phyloP scores from a whole-genome alignment of 1,140 invertebrate genomes.

The Drosophila hydei region DNA sequence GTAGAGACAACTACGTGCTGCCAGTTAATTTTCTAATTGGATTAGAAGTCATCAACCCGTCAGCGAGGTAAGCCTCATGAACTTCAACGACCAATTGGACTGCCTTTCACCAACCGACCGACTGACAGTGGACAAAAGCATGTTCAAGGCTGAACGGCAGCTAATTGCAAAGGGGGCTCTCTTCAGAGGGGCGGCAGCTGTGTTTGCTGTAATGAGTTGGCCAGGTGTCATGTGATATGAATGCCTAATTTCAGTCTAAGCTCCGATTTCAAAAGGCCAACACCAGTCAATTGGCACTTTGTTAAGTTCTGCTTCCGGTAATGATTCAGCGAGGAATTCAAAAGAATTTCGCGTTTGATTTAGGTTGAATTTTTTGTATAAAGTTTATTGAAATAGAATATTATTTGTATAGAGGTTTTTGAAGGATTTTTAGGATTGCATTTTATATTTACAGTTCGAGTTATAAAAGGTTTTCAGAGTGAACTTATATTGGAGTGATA shows the following conservation, averaged over 20 bases:
- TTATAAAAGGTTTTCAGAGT: too few species aligned
- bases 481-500: too few species aligned
- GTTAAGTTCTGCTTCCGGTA: neutral
- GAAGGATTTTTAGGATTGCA: too few species aligned
- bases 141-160: conserved; percentile 31
- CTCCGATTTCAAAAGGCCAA: conserved; percentile 31
- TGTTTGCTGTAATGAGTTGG: conserved; percentile 47
- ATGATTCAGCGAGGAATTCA: conserved; percentile 18
- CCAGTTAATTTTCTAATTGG: conserved; percentile 70
- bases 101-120: conserved; percentile 33
- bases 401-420: neutral
- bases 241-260: conserved; percentile 55
- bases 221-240: conserved; percentile 69
- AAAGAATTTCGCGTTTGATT: neutral
- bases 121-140: conserved; percentile 31
- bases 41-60: conserved; percentile 72
- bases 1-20: conserved; percentile 50
- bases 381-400: too few species aligned
- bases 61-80: conserved; percentile 59
- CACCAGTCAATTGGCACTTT: conserved; percentile 17
- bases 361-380: too few species aligned
- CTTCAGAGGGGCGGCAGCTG: neutral
- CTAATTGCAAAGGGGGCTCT: conserved; percentile 25
- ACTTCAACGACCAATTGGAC: conserved; percentile 53
- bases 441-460: too few species aligned